Evolutionary conservation across 2,113 vertebrate species (phyloP), one percentile per base, ranked within the genome.

Genomic region (Phrynosoma platyrhinos): DNA sequence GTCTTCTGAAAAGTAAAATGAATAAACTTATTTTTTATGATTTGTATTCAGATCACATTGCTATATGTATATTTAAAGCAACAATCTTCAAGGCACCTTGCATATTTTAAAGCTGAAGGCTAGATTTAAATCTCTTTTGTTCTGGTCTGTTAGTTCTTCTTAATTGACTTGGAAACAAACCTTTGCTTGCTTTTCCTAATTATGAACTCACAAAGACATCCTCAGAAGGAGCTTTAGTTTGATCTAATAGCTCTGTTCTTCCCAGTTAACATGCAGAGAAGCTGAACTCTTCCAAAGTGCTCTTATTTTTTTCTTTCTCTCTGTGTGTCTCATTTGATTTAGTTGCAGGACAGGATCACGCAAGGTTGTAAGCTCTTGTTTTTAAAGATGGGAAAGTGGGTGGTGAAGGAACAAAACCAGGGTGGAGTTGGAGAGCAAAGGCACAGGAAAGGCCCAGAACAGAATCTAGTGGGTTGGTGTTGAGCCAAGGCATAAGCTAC

Each of bases 91-190:
- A 83, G 75, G 42, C 58, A 78, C 42, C 72, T 36, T 88, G 80
- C 42, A 77, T 83, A 77, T 87, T 81, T 81, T 80, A 72, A 78
- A 88, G 72, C 87, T 77, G 74, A 88, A 86, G 32, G 62, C 47
- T 83, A 68, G 42, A 77, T 76, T 83, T 88, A 78, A 83, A 88
- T 83, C 42, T 88, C 55, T 88, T 87, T 83, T 83, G 42, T 88
- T 88, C 74, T 83, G 81, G 80, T 83, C 81, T 83, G 72, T 83
- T 88, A 77, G 72, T 83, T 88, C 74, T 27, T 77, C 72, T 83
- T 83, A 88, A 88, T 83, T 83, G 87, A 83, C 72, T 83, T 83
- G 81, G 81, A 88, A 88, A 88, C 75, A 88, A 88, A 88, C 62
- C 81, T 78, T 78, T 88, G 81, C 81, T 88, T 77, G 64, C 80